Evolutionary conservation across 2,113 vertebrate genomes (phyloP).

Genomic region (Cyanoramphus novaezelandiae): DNA sequence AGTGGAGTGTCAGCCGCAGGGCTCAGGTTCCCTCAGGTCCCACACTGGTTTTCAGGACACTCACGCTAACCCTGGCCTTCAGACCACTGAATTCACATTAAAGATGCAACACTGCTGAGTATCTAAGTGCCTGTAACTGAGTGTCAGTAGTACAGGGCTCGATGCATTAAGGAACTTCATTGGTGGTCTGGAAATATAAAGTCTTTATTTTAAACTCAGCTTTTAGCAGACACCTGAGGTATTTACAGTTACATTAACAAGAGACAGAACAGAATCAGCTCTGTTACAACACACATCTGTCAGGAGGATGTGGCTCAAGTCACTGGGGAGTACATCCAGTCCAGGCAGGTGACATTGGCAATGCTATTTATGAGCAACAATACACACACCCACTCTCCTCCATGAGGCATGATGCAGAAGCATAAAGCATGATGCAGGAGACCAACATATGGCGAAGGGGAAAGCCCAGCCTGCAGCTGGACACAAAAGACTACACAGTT

Average conservation of each 20-base stretch:
- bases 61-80: neutral
- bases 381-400: fast-evolving
- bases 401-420: too few relatives aligned
- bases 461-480: neutral
- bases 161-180: neutral
- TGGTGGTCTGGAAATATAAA: neutral
- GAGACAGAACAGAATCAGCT: neutral
- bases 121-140: neutral
- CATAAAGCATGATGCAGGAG: too few relatives aligned
- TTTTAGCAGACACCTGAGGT: neutral
- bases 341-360: neutral
- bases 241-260: neutral
- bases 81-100: neutral
- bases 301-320: neutral
- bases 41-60: neutral
- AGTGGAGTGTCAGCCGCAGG: neutral
- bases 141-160: neutral
- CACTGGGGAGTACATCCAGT: neutral
- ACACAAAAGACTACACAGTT: neutral
- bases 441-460: neutral
- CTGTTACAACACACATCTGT: neutral
- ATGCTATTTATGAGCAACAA: too few relatives aligned
- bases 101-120: neutral
- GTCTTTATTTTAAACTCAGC: neutral
- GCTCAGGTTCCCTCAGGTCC: neutral